Evolutionary conservation across 2,797 vertebrate genomes (phyloP).

Genomic region (Arremon aurantiirostris): DNA sequence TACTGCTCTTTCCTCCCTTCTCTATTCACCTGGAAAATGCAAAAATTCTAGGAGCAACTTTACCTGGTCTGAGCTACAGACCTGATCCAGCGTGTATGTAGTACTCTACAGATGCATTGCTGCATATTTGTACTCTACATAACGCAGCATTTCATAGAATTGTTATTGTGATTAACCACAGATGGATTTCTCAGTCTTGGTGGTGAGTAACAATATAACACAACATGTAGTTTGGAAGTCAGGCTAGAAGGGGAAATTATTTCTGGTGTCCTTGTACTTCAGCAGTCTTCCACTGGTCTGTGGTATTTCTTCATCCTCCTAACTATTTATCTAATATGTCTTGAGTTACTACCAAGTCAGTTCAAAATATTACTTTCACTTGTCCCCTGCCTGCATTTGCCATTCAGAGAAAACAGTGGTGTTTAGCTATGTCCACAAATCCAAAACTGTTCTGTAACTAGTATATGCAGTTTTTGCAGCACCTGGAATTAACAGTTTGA

Average conservation of each 20-base stretch:
- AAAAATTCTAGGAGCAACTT: not conserved
- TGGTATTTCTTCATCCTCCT: not conserved
- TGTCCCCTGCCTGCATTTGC: not conserved
- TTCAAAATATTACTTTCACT: not conserved
- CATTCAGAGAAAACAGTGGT: not conserved
- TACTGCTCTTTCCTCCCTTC: not conserved
- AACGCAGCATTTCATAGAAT: not conserved
- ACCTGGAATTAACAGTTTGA: not conserved
- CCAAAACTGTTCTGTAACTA: not conserved
- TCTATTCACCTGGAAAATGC: not conserved
- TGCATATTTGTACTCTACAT: not conserved
- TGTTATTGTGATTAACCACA: not conserved
- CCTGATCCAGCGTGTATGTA: accelerated
- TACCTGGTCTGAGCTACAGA: not conserved
- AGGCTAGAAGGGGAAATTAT: not conserved
- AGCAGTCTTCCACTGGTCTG: not conserved
- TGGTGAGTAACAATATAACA: not conserved
- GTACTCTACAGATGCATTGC: not conserved
- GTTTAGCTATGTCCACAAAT: not conserved
- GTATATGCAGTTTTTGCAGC: not conserved
- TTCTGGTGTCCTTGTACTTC: not conserved
- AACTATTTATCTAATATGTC: not conserved
- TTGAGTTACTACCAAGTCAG: not conserved
- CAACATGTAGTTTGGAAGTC: not conserved
- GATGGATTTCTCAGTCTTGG: not conserved